Base-by-base conservation (phyloP, 2,888 invertebrate species). In the Acrobasis suavella region DNA sequence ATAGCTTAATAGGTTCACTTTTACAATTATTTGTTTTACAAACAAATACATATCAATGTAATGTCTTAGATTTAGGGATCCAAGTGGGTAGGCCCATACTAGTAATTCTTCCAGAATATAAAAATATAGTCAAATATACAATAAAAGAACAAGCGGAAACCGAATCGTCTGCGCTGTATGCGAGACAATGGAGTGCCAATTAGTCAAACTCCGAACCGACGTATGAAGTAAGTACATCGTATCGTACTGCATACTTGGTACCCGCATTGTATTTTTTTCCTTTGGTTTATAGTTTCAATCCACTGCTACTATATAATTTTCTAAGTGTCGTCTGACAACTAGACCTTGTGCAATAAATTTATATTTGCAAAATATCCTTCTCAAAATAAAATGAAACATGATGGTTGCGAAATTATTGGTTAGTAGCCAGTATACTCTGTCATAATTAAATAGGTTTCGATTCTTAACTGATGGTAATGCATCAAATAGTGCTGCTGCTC, bases 161-260 rank as follows among this genome's bases (percentile, higher is more conserved):
- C 59, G 50, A 58, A 62, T 60, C 60, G 62, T 62, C 65, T 62
- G 62, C 50, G 17, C 14, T 42, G 42, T 62, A 12, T 64, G 54
- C 46, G 67, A 72, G 66, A 74, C 76, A 75, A 74, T 74, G 64
- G 72, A 70, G 63, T 64, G 66, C 59, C 69, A 73, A 75, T 74
- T 76, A 74, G 70, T 74, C 62, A 73, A 69, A 66, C 69, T 63
- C 66, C 65, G 62, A 52, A 62, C 67, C 64, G 64, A 50, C 59
- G 65, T 65, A 52, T 51, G 60, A 63, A 62, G 51, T 52, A 60
- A 55, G 32, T 32, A 22, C 22, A 32, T 32, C 32, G 32, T 32
- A 64, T 32, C 32, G 37, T 50, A 15, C 66, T 66, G 56, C 49
- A 63, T 64, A 64, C 55, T 37, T 37, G 22, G 50, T 50, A 50